These are phyloP conservation scores for Hirudinaria manillensis DNA, from an alignment of 2,888 invertebrate species.

Conservation along the genomic window DNA sequence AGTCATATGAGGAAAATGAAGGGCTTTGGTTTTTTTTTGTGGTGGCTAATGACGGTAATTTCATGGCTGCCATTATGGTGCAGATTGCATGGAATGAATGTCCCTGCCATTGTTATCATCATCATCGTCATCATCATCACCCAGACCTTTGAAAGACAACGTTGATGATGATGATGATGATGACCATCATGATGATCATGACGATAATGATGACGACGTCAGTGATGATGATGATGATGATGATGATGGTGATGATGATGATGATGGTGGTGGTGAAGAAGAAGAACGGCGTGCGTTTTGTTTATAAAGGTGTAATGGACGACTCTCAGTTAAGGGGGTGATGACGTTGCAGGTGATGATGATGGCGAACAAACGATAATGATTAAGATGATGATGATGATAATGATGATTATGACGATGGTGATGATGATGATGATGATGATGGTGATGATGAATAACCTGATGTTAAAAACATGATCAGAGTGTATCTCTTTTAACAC, in stretches of 20 bases:
- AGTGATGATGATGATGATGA: conserved; percentile 31
- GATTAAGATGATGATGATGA: too few relatives aligned
- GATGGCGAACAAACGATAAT: too few relatives aligned
- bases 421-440: too few relatives aligned
- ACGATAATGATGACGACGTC: conserved; percentile 13
- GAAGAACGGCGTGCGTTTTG: too few relatives aligned
- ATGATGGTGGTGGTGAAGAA: too few relatives aligned
- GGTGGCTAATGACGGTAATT: conserved; percentile 14
- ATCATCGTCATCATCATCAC: neutral
- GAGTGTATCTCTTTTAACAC: too few relatives aligned
- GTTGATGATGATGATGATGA: conserved; percentile 22
- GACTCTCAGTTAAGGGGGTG: too few relatives aligned
- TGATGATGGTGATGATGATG: conserved; percentile 31
- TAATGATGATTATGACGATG: too few relatives aligned
- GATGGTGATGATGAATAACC: too few relatives aligned
- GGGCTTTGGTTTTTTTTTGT: neutral
- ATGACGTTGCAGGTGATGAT: too few relatives aligned
- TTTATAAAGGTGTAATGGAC: too few relatives aligned
- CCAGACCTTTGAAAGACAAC: conserved; percentile 2
- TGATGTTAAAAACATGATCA: too few relatives aligned
- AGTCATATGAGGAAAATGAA: neutral
- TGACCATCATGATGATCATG: conserved; percentile 14
- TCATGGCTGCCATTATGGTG: neutral
- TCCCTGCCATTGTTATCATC: neutral
- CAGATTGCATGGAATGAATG: neutral